Percentiles rank a stretch among this genome's conserved stretches.
Evolutionary conservation across 2,797 vertebrate genomes (phyloP).

Genomic region (Knipowitschia caucasica): DNA sequence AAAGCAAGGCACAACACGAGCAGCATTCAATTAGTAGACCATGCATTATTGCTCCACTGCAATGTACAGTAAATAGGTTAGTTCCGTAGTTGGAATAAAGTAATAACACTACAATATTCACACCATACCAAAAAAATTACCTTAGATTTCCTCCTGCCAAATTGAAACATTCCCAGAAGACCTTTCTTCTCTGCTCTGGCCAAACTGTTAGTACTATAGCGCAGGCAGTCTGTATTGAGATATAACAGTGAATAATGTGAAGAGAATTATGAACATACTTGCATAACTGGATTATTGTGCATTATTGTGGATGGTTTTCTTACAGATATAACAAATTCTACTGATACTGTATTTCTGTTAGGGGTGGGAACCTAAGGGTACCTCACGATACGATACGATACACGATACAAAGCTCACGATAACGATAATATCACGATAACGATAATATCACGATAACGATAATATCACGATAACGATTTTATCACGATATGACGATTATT

Average conservation of each 20-base stretch:
- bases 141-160: slow-evolving; percentile 82
- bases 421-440: too few species aligned
- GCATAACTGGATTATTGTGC: neutral
- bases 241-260: neutral
- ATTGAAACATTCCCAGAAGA: slow-evolving; percentile 85
- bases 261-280: neutral
- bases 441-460: too few species aligned
- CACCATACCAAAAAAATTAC: slow-evolving; percentile 63
- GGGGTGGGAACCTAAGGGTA: too few species aligned
- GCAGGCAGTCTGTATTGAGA: slow-evolving; percentile 72
- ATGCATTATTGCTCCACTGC: slow-evolving; percentile 23
- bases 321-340: neutral
- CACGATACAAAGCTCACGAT: too few species aligned
- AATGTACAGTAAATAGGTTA: neutral
- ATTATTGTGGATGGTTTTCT: neutral
- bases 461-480: too few species aligned
- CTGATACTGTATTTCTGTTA: too few species aligned
- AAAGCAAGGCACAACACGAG: slow-evolving; percentile 63
- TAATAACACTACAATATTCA: neutral
- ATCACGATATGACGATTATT: too few species aligned
- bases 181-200: slow-evolving; percentile 82
- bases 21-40: slow-evolving; percentile 47
- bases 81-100: neutral
- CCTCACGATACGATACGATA: too few species aligned
- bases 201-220: slow-evolving; percentile 72